Base-by-base conservation (phyloP, 2,113 vertebrate species). In the Podarcis cretensis region DNA sequence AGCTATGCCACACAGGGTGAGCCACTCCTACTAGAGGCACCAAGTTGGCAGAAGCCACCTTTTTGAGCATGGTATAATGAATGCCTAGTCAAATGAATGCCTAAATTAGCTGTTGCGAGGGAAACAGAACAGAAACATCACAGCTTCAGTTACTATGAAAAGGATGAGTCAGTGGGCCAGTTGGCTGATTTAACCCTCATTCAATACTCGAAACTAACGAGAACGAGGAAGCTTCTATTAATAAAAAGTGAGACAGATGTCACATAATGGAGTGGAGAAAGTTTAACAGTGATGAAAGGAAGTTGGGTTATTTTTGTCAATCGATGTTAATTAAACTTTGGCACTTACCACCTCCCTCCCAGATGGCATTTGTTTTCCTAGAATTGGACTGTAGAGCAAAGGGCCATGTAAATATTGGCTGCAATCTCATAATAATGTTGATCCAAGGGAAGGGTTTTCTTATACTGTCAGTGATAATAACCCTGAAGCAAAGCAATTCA, bases 1-100 rank as follows among this genome's bases (percentile, higher is more conserved):
- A 54, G 48, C 48, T 54, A 54, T 54, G 48, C 48, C 48, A 54
- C 48, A 54, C 10, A 10, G 48, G 48, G 48, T 54, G 10, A 54
- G 48, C 48, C 48, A 54, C 48, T 54, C 9, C 48, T 54, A 54
- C 10, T 12, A 54, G 48, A 48, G 48, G 48, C 48, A 48, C 48
- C 48, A 48, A 48, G 48, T 48, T 10, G 9, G 10, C 48, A 54
- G 48, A 54, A 12, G 48, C 10, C 57, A 82, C 1, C 20, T 12
- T 83, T 69, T 73, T 86, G 78, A 78, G 79, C 32, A n/a, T 91
- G 83, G n/a, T 90, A 83, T 81, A 93, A 71, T 65, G 27, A 86
- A 86, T 79, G 59, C 20, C 37, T 85, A 71, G 32, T 25, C 84
- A 76, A 9, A 90, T 35, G 30, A 59, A 10, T 12, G 48, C 48